Evolutionary conservation across 2,113 vertebrate species (phyloP), one percentile per base, ranked within the genome.

Genomic region (Phalacrocorax carbo): DNA sequence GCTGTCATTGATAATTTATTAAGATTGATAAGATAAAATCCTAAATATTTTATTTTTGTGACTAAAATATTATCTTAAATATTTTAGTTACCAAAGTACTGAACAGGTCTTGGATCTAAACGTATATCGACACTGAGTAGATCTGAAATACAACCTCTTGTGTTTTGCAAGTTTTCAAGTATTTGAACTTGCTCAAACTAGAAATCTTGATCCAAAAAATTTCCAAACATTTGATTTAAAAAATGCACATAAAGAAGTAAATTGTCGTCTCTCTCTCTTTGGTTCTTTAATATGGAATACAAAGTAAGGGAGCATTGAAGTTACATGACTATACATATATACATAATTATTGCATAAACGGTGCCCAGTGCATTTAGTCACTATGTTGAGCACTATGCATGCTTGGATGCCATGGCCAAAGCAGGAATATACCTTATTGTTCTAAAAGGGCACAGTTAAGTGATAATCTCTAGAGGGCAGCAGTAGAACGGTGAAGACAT

Each of bases 51-150:
- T 15, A 14, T 20, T 71, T 87, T 86, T 71, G 60, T 36, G 0
- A 40, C 10, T 64, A 79, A 90, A 78, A 71, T 14, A 68, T 57
- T 58, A 46, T 18, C 8, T 68, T 68, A 46, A 83, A 55, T 80
- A 72, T 48, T 88, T 90, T 58, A 82, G 18, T 72, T 85, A 38
- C 8, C 2, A 54, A 89, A 88, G 11, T 29, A 4, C 10, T 72
- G 48, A 68, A 15, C 48, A 48, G 27, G 7, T 26, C 49, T 73
- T 77, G 18, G 7, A 38, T 90, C 17, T 83, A 62, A 83, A 60
- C 10, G 19, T 46, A 44, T n/a, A 34, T 51, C 0, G 0, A 55
- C 23, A 66, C 3, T 27, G 32, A 77, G 4, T 54, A 38, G 23
- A 62, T 62, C 26, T 78, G 51, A 93, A 89, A 78, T 48, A 32